Evolutionary conservation across 2,888 invertebrate genomes (phyloP).

Genomic region (Nomada flava): DNA sequence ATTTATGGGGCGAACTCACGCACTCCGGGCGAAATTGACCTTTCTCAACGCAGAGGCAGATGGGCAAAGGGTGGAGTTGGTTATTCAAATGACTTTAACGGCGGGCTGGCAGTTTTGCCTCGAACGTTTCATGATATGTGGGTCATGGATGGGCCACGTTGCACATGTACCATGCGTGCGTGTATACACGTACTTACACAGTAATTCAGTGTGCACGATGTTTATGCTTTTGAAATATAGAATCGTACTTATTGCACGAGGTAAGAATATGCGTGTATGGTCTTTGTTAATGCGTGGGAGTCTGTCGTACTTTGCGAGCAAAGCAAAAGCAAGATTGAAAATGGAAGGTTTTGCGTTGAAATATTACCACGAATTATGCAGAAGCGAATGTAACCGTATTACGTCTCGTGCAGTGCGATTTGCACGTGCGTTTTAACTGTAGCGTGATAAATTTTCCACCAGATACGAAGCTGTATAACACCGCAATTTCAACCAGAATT

Average conservation of each 20-base stretch:
- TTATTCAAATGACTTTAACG: neutral
- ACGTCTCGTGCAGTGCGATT: neutral
- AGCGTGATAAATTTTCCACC: neutral
- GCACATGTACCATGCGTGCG: neutral
- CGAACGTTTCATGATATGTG: conserved; percentile 1
- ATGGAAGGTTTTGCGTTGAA: too few species aligned
- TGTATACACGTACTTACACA: too few species aligned
- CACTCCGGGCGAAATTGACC: conserved; percentile 3
- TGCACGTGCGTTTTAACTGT: neutral
- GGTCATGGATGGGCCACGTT: conserved; percentile 6
- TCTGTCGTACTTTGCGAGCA: too few species aligned
- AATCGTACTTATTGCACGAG: too few species aligned
- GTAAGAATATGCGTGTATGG: too few species aligned
- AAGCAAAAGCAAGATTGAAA: too few species aligned
- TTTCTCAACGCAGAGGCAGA: neutral
- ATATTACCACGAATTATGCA: neutral
- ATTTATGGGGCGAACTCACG: neutral
- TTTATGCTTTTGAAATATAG: too few species aligned
- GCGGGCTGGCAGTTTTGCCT: neutral
- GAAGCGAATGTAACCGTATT: neutral
- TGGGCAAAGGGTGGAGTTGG: neutral
- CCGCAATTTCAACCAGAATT: neutral
- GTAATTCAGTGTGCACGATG: too few species aligned
- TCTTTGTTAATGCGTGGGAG: too few species aligned
- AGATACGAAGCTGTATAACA: neutral